phyloP scores from a whole-genome alignment of 2,113 vertebrate genomes.

The Mus spicilegus region DNA sequence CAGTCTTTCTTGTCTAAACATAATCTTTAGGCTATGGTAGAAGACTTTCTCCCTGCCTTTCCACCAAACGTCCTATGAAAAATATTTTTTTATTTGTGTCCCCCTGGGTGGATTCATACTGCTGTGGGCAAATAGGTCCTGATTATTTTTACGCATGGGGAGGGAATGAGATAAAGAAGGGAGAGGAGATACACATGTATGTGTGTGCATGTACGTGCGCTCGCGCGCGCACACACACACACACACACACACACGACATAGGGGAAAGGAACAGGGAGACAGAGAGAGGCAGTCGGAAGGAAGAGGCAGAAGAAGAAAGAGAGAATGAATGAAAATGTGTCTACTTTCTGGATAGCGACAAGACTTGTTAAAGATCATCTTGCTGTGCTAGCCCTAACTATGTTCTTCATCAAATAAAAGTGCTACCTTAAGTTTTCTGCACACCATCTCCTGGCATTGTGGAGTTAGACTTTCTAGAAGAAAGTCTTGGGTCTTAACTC shows the following conservation, averaged over 20 bases:
- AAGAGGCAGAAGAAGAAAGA: background rate
- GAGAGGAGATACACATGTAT: background rate
- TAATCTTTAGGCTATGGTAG: slow-evolving; percentile 6
- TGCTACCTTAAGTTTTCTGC: background rate
- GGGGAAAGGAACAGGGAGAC: too few species aligned
- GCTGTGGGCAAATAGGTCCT: background rate
- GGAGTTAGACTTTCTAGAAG: background rate
- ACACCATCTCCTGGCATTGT: background rate
- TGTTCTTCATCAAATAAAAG: slow-evolving; percentile 23
- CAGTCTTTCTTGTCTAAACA: slow-evolving; percentile 28
- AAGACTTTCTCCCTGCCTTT: slow-evolving; percentile 7
- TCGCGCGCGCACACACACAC: background rate
- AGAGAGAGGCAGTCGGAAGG: background rate
- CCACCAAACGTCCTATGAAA: slow-evolving; percentile 35
- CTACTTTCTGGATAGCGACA: background rate
- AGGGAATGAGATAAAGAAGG: too few species aligned
- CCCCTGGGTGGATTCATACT: slow-evolving; percentile 11
- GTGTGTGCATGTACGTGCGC: too few species aligned
- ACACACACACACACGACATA: background rate
- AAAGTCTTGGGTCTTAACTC: background rate
- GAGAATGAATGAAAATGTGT: slow-evolving; percentile 19
- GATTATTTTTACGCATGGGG: slow-evolving; percentile 26
- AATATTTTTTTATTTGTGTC: background rate
- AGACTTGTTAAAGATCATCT: background rate
- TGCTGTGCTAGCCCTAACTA: background rate